Evolutionary conservation across 2,113 vertebrate species (phyloP).

Genomic region (Cepphus grylle): DNA sequence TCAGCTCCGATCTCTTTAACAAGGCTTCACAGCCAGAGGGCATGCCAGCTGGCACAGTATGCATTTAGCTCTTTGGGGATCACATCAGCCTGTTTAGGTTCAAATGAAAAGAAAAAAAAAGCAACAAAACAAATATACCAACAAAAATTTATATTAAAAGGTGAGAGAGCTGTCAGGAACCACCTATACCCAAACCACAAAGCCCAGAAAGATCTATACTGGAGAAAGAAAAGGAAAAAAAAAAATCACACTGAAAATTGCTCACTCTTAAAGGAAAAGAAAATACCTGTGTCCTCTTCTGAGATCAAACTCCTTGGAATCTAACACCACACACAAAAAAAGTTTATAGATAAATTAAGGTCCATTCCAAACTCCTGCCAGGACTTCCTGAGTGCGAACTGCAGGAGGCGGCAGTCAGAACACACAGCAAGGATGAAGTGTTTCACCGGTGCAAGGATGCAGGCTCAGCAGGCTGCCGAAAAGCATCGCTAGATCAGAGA

Average conservation of each 20-base stretch:
- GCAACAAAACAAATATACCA: not conserved
- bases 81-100: slow-evolving; percentile 29
- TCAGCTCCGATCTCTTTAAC: slow-evolving; percentile 63
- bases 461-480: not conserved
- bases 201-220: not conserved
- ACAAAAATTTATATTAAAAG: not conserved
- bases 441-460: not conserved
- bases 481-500: not conserved
- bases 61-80: slow-evolving; percentile 38
- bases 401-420: not conserved
- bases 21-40: slow-evolving; percentile 60
- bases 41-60: slow-evolving; percentile 56
- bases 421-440: not conserved
- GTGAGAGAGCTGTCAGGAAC: not conserved
- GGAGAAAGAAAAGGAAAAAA: not conserved
- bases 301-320: not conserved
- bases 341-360: not conserved
- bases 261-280: not conserved
- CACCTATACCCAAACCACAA: not conserved
- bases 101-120: not conserved
- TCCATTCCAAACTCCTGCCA: not conserved
- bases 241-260: not conserved
- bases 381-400: not conserved
- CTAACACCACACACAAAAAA: not conserved
- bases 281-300: not conserved